These are phyloP conservation scores for Garrulus glandarius DNA, from an alignment of 2,797 vertebrate genomes.

Conservation along the genomic window DNA sequence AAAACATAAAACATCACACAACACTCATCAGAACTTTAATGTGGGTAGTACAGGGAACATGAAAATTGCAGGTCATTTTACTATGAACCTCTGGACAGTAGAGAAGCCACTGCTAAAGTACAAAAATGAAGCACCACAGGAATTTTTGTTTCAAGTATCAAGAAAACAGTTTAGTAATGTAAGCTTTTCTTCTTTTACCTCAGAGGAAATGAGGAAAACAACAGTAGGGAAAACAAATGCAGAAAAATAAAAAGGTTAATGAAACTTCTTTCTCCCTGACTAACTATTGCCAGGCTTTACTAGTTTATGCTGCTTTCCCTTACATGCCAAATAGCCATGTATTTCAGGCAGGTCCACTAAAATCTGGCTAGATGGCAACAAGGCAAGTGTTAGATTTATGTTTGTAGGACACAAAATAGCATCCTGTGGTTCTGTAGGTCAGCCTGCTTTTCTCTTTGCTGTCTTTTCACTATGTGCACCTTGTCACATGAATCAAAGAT, in stretches of 20 bases:
- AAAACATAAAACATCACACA: neutral
- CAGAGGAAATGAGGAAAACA: neutral
- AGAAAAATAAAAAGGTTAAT: neutral
- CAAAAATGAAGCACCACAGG: neutral
- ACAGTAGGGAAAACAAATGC: neutral
- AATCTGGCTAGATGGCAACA: neutral
- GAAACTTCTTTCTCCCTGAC: neutral
- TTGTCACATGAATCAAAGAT: neutral
- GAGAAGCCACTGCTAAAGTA: neutral
- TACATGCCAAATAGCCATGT: neutral
- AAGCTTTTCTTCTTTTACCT: neutral
- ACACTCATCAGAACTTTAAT: neutral
- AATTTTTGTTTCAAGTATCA: neutral
- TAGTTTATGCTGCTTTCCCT: neutral
- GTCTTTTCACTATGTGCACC: fast-evolving
- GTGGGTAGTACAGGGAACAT: neutral
- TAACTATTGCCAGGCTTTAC: neutral
- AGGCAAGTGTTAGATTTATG: neutral
- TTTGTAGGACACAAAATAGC: neutral
- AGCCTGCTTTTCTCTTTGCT: neutral
- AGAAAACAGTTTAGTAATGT: neutral
- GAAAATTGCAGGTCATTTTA: neutral
- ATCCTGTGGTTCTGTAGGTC: neutral
- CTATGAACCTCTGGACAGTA: neutral
- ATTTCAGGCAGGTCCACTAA: neutral